Evolutionary conservation across 2,888 invertebrate species (phyloP), one percentile per base, ranked within the genome.

Genomic region (Harpalus rufipes): DNA sequence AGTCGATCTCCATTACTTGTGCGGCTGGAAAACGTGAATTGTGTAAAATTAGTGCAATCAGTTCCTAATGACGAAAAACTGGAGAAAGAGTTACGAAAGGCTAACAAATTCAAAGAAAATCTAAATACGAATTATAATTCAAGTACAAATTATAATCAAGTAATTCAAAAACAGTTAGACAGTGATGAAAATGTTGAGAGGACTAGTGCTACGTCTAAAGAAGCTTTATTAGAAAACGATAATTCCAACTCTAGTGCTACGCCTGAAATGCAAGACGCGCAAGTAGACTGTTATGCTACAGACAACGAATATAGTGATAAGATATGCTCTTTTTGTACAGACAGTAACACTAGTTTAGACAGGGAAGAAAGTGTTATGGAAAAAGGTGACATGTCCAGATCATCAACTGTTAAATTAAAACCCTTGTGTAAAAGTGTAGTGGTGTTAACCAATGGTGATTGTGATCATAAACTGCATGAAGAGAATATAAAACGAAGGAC

Each of bases 161-260:
- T 72, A 72, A 41, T 83, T 85, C 86, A 85, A 81, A 86, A 86
- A 82, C 86, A 85, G 80, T 82, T 83, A 51, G 85, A 84, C 68
- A 84, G 68, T 79, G 81, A 83, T 58, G 86, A 86, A 85, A 91
- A 93, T 87, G 93, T 93, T 86, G 95, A 95, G 88, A 93, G 94
- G 88, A 92, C 93, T 61, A 95, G 94, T 89, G 94, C 94, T 32
- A 94, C 94, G 88, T 95, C 95, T 12, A 95, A 95, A 91, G 95
- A 95, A 90, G 93, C 94, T 87, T 91, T 95, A 12, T 91, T 95
- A 91, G 94, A 93, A 88, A 92, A 92, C 86, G 92, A 93, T 88
- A 92, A 93, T 89, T 93, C 93, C 86, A 93, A 93, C 90, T 92
- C 93, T 88, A 93, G 93, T 90, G 93, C 92, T 88, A 93, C 93